Evolutionary conservation across 2,888 invertebrate genomes (phyloP), one percentile per base, ranked within the genome.

Genomic region (Brenthis daphne): DNA sequence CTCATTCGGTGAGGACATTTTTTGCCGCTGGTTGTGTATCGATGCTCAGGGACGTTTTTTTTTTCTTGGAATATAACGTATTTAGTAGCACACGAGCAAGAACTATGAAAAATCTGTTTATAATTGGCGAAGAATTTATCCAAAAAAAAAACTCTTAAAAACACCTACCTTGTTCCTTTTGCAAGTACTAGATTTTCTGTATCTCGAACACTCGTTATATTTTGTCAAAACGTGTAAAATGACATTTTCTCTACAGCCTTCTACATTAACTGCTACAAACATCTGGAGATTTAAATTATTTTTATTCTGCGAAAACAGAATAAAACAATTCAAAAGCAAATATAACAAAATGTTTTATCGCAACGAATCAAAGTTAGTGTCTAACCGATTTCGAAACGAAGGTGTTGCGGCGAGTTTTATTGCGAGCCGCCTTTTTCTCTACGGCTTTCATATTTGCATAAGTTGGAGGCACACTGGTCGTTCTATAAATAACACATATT

Each of bases 391-490:
- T 73, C 71, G 71, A 68, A 74, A 76, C 74, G 73, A 65, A 74
- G 78, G 78, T 74, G 74, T 76, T 67, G 74, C 76, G 73, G 71
- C 74, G 77, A 82, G 79, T 77, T 83, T 82, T 81, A 83, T 82
- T 79, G 77, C 77, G 50, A 73, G 78, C 80, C 80, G 77, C 77
- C 79, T 79, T 82, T 79, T 80, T 77, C 78, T 77, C 74, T 71
- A 71, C 74, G 60, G 68, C 68, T 61, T 71, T 71, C 64, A 71
- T 70, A 72, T 73, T 70, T 69, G 67, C 67, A 72, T 72, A 68
- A 51, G 71, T 47, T 66, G 61, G n/a, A 16, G 66, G 58, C 58
- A 65, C 67, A 74, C 66, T 55, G 69, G 51, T 65, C 11, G 4
- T 37, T 53, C 14, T 37, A 8, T 6, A n/a, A 6, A 57, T n/a